Conservation (phyloP, 2,888 invertebrate species). For the Andrena bucephala region DNA sequence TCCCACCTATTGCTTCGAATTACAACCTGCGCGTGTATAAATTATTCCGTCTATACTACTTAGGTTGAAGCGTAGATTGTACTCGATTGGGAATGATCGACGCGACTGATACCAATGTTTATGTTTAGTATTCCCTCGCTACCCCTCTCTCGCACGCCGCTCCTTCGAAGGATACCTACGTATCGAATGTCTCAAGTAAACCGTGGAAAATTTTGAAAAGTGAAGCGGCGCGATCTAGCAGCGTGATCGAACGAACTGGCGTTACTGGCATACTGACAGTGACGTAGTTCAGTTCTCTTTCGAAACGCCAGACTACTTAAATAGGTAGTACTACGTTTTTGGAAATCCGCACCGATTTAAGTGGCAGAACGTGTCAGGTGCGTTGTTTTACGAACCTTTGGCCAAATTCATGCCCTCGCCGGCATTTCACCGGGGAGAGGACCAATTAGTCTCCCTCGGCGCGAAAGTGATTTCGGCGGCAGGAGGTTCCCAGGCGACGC, state of each 20-base stretch:
- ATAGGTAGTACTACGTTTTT: neutral
- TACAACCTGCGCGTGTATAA: slow-evolving; percentile 60
- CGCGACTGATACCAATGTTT: too few species aligned
- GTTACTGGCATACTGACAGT: too few species aligned
- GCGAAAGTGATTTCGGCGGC: slow-evolving; percentile 68
- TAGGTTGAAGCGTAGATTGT: neutral
- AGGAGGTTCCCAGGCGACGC: slow-evolving; percentile 54
- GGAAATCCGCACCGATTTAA: neutral
- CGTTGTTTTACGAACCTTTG: slow-evolving; percentile 65
- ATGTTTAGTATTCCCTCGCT: neutral
- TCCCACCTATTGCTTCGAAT: slow-evolving; percentile 57
- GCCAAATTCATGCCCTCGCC: slow-evolving; percentile 56
- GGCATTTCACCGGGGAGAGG: slow-evolving; percentile 43
- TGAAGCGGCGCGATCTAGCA: too few species aligned
- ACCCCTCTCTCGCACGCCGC: slow-evolving; percentile 1
- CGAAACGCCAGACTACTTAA: too few species aligned
- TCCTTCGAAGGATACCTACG: neutral
- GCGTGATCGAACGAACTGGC: too few species aligned
- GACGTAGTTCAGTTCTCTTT: too few species aligned
- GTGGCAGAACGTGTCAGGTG: neutral
- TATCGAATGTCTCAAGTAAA: neutral
- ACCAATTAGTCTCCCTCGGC: slow-evolving; percentile 72
- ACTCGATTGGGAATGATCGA: neutral
- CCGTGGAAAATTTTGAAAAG: neutral
- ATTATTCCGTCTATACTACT: neutral